Evolutionary conservation across 2,888 invertebrate genomes (phyloP).

Genomic region (Lasioglossum villosulum): DNA sequence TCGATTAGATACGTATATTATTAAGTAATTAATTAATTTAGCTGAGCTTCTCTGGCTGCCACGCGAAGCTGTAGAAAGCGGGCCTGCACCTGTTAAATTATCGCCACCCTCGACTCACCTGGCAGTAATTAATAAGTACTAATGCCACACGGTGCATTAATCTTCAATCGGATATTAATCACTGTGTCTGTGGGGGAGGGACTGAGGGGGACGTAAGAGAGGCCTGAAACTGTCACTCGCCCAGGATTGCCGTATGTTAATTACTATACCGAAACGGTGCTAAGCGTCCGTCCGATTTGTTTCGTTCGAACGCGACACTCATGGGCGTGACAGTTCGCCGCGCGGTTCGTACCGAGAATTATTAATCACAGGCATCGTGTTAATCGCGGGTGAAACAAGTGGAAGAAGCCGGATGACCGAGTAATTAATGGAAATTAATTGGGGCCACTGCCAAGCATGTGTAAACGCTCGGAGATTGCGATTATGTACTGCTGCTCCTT

Average conservation of each 20-base stretch:
- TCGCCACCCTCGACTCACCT: conserved; percentile 75
- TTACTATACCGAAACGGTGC: conserved; percentile 16
- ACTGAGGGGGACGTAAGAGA: conserved; percentile 3
- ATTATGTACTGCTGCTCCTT: conserved; percentile 33
- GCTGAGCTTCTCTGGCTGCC: conserved; percentile 71
- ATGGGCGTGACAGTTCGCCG: conserved; percentile 54
- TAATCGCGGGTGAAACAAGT: conserved; percentile 61
- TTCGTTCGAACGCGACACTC: neutral
- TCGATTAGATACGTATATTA: conserved; percentile 52
- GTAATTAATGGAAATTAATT: conserved; percentile 53
- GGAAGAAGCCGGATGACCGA: conserved; percentile 55
- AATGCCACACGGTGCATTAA: conserved; percentile 50
- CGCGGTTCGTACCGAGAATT: conserved; percentile 40
- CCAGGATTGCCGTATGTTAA: conserved; percentile 17
- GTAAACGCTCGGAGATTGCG: conserved; percentile 57
- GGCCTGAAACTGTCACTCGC: conserved; percentile 52
- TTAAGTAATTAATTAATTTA: conserved; percentile 54
- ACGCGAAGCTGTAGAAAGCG: conserved; percentile 80
- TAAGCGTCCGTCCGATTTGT: neutral
- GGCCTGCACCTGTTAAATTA: conserved; percentile 79
- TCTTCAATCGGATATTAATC: conserved; percentile 60
- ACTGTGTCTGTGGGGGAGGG: conserved; percentile 24
- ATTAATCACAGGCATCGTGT: conserved; percentile 62
- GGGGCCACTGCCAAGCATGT: conserved; percentile 79
- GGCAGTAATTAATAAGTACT: conserved; percentile 73